Evolutionary conservation across 2,113 vertebrate genomes (phyloP).

Genomic region (Origma solitaria): DNA sequence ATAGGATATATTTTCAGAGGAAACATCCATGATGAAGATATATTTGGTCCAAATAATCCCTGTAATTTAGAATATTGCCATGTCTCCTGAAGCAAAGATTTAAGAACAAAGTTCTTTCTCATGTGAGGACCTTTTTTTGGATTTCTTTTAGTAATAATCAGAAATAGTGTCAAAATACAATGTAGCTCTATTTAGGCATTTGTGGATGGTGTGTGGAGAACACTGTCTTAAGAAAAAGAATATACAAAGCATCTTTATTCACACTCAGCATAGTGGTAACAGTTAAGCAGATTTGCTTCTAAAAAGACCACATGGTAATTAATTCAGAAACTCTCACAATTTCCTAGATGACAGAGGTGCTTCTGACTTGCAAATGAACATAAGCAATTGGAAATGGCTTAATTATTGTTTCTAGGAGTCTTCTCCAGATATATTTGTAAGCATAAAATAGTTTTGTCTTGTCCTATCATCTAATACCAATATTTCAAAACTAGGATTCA

Average conservation of each 20-base stretch:
- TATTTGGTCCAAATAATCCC: neutral
- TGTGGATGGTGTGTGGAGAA: neutral
- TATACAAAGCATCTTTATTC: neutral
- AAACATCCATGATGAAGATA: neutral
- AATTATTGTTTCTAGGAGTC: neutral
- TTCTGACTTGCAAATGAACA: neutral
- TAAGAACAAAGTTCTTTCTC: neutral
- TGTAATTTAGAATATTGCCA: neutral
- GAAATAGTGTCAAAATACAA: conserved; percentile 14
- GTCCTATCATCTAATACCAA: neutral
- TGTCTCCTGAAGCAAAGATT: neutral
- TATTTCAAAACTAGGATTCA: neutral
- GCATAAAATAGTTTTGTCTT: neutral
- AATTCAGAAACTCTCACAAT: neutral
- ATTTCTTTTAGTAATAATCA: neutral
- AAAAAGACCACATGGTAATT: neutral
- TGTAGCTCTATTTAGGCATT: neutral
- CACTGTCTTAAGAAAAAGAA: neutral
- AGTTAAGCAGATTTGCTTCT: neutral
- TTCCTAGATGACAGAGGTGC: neutral
- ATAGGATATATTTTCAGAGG: neutral
- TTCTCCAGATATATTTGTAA: neutral
- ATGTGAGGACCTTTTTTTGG: neutral
- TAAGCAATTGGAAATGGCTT: neutral
- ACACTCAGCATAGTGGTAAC: neutral